Evolutionary conservation across 1,140 invertebrate species (phyloP).

Genomic region (Drosophila bifasciata): DNA sequence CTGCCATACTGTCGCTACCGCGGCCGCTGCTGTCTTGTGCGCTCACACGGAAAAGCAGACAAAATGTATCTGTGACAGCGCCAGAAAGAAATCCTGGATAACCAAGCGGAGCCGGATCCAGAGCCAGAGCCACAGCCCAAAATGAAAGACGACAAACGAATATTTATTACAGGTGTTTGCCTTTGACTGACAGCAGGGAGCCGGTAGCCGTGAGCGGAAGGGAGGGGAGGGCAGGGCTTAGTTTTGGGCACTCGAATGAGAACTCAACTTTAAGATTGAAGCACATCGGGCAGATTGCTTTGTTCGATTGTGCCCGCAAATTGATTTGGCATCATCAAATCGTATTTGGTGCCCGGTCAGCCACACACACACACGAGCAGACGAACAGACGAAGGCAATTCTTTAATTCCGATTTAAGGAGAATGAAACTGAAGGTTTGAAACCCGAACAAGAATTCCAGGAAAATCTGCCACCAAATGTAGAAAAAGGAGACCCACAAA

Average conservation of each 20-base stretch:
- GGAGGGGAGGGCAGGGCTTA: slow-evolving; percentile 16
- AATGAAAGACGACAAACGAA: slow-evolving; percentile 75
- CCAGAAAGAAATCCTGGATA: slow-evolving; percentile 67
- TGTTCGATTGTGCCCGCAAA: slow-evolving; percentile 43
- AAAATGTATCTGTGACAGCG: slow-evolving; percentile 74
- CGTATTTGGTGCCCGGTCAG: slow-evolving; percentile 29
- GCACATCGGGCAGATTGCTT: neutral
- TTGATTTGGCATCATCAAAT: slow-evolving; percentile 43
- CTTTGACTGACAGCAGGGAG: slow-evolving; percentile 74
- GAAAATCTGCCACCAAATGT: slow-evolving; percentile 19
- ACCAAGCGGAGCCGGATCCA: slow-evolving; percentile 68
- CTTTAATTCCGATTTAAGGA: slow-evolving; percentile 38
- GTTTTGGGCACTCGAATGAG: slow-evolving; percentile 8
- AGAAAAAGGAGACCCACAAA: slow-evolving; percentile 23
- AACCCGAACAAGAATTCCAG: slow-evolving; percentile 31
- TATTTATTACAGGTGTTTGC: slow-evolving; percentile 82
- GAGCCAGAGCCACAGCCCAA: slow-evolving; percentile 28
- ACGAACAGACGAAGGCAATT: slow-evolving; percentile 13
- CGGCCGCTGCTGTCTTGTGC: slow-evolving; percentile 45
- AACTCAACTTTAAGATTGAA: slow-evolving; percentile 28
- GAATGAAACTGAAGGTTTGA: slow-evolving; percentile 11
- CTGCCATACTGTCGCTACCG: slow-evolving; percentile 3
- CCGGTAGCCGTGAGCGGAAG: slow-evolving; percentile 41
- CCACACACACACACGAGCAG: neutral
- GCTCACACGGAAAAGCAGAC: slow-evolving; percentile 75